Percentiles rank a stretch among this genome's conserved stretches.
Evolutionary conservation across 2,888 invertebrate genomes (phyloP).

Genomic region (Rhingia rostrata): DNA sequence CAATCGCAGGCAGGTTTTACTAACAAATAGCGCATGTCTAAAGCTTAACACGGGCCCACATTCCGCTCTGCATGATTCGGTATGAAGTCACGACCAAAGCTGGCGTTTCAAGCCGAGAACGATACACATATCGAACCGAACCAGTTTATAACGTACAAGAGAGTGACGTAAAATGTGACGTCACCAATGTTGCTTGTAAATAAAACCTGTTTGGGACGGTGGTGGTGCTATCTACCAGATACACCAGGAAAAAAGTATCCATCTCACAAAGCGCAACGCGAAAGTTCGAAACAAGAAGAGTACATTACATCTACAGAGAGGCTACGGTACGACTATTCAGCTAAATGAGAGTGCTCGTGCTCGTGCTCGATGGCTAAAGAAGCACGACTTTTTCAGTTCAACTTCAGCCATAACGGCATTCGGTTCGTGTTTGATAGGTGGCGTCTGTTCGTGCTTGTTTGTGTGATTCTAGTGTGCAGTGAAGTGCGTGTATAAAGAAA

Average conservation of each 20-base stretch:
- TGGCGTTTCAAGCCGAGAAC: constrained; percentile 24
- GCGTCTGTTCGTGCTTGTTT: constrained; percentile 5
- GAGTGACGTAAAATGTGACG: constrained; percentile 62
- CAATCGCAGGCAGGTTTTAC: constrained; percentile 2
- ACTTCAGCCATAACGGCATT: constrained; percentile 44
- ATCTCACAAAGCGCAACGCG: constrained; percentile 50
- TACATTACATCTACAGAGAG: not conserved
- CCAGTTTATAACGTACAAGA: constrained; percentile 31
- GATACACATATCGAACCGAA: constrained; percentile 7
- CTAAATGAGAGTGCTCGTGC: constrained; percentile 41
- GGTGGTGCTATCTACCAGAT: constrained; percentile 25
- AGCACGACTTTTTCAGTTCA: constrained; percentile 61
- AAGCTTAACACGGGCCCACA: constrained; percentile 49
- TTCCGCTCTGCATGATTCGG: constrained; percentile 60
- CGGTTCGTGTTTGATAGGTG: constrained; percentile 48
- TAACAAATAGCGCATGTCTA: constrained; percentile 68
- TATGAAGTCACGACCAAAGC: constrained; percentile 53
- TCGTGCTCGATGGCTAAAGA: constrained; percentile 10
- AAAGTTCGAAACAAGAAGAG: constrained; percentile 36
- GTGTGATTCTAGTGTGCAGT: constrained; percentile 46
- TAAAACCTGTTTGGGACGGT: not conserved
- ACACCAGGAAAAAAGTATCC: constrained; percentile 20
- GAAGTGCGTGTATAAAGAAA: constrained; percentile 54
- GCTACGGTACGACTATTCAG: constrained; percentile 38
- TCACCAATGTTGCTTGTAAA: constrained; percentile 55